Evolutionary conservation across 2,113 vertebrate genomes (phyloP).

Genomic region (Bagarius yarrelli): DNA sequence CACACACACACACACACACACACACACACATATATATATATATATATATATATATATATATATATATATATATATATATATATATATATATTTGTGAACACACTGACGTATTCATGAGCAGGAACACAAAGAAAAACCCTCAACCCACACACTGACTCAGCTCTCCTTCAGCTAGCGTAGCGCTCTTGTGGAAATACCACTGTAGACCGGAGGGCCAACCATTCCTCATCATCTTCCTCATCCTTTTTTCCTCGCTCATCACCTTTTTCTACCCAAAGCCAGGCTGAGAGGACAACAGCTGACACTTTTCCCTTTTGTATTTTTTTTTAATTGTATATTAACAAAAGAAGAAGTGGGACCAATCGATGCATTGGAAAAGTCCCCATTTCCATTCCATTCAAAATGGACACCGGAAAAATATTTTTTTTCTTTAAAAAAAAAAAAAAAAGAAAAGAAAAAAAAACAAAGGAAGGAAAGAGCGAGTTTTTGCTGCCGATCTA

Average conservation of each 20-base stretch:
- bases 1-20: conserved; percentile 41
- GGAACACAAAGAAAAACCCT: conserved; percentile 47
- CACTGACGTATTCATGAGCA: conserved; percentile 37
- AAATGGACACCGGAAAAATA: conserved; percentile 34
- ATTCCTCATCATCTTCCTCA: conserved; percentile 48
- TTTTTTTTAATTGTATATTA: conserved; percentile 33
- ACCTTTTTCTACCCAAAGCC: background rate
- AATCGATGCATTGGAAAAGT: conserved; percentile 63
- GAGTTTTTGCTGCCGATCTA: conserved; percentile 34
- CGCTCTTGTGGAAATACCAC: conserved; percentile 69
- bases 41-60: too few relatives aligned
- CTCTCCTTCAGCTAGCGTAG: conserved; percentile 59
- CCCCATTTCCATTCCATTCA: conserved; percentile 54
- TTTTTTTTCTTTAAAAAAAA: background rate
- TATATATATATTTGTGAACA: conserved; percentile 49
- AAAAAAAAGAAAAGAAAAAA: conserved; percentile 21
- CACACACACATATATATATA: conserved; percentile 46
- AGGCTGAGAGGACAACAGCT: conserved; percentile 59
- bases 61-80: conserved; percentile 42
- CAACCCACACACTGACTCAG: conserved; percentile 47
- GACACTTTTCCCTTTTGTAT: conserved; percentile 44
- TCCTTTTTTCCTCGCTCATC: background rate
- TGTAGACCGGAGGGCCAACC: conserved; percentile 75
- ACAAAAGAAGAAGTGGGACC: conserved; percentile 61
- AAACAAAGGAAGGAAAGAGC: conserved; percentile 33